Evolutionary conservation across 2,113 vertebrate species (phyloP), one percentile per base, ranked within the genome.

Genomic region (Thamnophis sirtalis): DNA sequence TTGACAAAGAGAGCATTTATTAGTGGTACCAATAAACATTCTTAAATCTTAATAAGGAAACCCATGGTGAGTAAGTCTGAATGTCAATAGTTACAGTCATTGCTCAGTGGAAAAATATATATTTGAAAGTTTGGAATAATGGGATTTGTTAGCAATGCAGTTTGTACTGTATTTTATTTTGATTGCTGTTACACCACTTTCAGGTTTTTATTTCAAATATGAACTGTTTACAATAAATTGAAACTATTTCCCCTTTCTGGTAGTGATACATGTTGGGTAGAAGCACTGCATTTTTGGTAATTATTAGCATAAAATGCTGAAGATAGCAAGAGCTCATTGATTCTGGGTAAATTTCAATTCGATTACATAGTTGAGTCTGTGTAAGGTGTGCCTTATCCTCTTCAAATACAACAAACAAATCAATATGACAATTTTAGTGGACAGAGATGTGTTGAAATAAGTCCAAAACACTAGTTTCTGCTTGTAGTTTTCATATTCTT

Each of bases 151-250:
- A 90, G 86, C 91, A 88, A 63, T 94, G 91, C 92, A 91, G 56
- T 90, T 95, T 93, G 68, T 68, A 92, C 91, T 91, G 93, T 92
- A 96, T 73, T 91, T 90, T 5, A 15, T 73, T 94, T 94, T 92
- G 91, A 92, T 89, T 94, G 91, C 87, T 95, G 92, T 94, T 94
- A 58, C 68, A 94, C 90, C 48, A 93, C 94, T 21, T 73, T 90
- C 89, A 60, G 19, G 87, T 93, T 92, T 93, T 95, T 87, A 89
- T 54, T 96, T 90, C 87, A 90, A 94, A 68, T 93, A 94, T 92
- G 84, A 90, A 90, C 55, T 92, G 91, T 95, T 96, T 95, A 95
- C 89, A 96, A 87, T 94, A 94, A 95, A 93, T 73, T 91, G 56
- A 43, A 43, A 94, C 43, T 84, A 51, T 33, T 95, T 92, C 80